These are phyloP conservation scores for Nycticorax nycticorax DNA, from an alignment of 2,113 vertebrate genomes.

Conservation along the genomic window DNA sequence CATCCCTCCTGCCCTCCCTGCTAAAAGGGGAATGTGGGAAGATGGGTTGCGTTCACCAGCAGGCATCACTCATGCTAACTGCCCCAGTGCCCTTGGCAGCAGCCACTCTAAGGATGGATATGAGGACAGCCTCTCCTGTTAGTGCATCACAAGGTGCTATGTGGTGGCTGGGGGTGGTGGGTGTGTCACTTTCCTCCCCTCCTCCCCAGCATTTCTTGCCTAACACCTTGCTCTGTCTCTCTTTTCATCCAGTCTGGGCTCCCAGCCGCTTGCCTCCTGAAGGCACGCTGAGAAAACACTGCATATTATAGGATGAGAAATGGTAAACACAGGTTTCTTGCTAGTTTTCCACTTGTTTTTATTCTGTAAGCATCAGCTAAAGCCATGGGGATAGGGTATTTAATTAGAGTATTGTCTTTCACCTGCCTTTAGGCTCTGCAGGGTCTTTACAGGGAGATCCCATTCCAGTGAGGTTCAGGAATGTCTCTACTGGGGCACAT, in stretches of 20 bases:
- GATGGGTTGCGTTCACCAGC: not conserved
- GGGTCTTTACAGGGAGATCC: not conserved
- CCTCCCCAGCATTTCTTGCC: not conserved
- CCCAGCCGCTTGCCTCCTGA: not conserved
- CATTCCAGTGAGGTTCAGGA: not conserved
- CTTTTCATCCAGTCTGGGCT: not conserved
- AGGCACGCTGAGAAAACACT: constrained; percentile 35
- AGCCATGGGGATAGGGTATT: not conserved
- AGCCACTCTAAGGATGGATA: not conserved
- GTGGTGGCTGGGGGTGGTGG: not conserved
- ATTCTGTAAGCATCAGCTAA: constrained; percentile 18
- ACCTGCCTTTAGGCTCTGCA: not conserved
- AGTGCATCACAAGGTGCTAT: not conserved
- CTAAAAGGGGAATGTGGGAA: not conserved
- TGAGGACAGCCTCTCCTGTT: not conserved
- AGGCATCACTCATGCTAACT: not conserved
- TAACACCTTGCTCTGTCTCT: not conserved
- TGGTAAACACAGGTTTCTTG: not conserved
- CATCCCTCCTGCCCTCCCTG: not conserved
- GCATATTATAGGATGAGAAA: constrained; percentile 9
- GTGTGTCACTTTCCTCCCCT: not conserved
- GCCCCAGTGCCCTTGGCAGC: not conserved
- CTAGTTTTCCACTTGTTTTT: constrained; percentile 36
- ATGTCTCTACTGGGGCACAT: not conserved
- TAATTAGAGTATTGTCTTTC: constrained; percentile 30